These are phyloP conservation scores for Chymomyza amoena DNA, from an alignment of 2,888 invertebrate species.

Conservation along the genomic window DNA sequence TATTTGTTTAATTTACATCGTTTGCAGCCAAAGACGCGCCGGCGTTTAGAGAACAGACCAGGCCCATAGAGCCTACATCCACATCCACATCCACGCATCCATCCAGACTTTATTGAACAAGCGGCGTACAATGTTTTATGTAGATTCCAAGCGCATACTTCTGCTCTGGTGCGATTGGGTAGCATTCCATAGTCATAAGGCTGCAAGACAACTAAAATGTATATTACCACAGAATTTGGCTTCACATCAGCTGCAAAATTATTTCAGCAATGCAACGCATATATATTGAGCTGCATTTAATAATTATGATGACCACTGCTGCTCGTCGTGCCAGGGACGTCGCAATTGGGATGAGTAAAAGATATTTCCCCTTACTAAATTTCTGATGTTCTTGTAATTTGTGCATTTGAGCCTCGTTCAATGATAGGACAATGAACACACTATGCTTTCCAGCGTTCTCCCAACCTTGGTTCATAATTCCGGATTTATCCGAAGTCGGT, in stretches of 20 bases:
- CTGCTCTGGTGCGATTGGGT: slow-evolving; percentile 65
- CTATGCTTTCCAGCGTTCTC: too few species aligned
- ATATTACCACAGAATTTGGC: slow-evolving; percentile 52
- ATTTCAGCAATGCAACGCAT: slow-evolving; percentile 76
- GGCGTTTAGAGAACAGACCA: slow-evolving; percentile 59
- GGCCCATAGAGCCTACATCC: neutral
- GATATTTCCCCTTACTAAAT: too few species aligned
- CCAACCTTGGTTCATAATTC: too few species aligned
- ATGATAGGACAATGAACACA: too few species aligned
- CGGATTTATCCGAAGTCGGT: too few species aligned
- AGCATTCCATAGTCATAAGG: slow-evolving; percentile 77
- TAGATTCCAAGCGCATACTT: slow-evolving; percentile 57
- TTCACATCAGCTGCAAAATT: slow-evolving; percentile 66
- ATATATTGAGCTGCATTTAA: slow-evolving; percentile 78
- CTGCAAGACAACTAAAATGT: slow-evolving; percentile 9
- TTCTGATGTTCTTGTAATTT: too few species aligned
- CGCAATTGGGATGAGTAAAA: neutral
- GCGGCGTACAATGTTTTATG: neutral
- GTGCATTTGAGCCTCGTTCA: too few species aligned
- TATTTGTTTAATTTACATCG: slow-evolving; percentile 74
- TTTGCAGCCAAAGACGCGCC: slow-evolving; percentile 65
- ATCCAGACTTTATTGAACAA: neutral
- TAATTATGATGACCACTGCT: slow-evolving; percentile 62
- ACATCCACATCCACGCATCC: neutral
- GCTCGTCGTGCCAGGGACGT: neutral